Evolutionary conservation across 2,797 vertebrate genomes (phyloP).

Genomic region (Falco naumanni): DNA sequence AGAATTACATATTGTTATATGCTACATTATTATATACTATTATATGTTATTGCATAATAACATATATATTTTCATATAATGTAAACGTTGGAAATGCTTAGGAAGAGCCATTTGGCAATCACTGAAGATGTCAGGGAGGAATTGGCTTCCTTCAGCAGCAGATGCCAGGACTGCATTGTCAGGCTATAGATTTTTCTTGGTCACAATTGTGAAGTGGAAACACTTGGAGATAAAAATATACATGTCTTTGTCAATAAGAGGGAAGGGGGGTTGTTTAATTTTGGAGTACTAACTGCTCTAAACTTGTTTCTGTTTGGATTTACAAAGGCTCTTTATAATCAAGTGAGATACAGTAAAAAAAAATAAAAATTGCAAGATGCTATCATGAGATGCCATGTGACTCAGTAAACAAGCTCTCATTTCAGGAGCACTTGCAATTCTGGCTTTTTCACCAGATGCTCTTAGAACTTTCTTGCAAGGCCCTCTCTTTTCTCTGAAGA

Average conservation of each 20-base stretch:
- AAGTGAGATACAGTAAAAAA: not conserved
- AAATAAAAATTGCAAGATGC: not conserved
- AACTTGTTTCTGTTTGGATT: not conserved
- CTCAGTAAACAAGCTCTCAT: not conserved
- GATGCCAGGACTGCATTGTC: not conserved
- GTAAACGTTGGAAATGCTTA: not conserved
- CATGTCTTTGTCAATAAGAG: not conserved
- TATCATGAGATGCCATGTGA: not conserved
- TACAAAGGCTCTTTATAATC: not conserved
- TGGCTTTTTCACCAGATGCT: not conserved
- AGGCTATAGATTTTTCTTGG: not conserved
- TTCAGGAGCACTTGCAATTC: not conserved
- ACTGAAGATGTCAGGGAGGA: not conserved
- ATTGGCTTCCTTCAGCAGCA: not conserved
- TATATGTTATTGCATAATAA: not conserved
- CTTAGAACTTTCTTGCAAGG: not conserved
- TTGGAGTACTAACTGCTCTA: not conserved
- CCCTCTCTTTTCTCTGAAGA: not conserved
- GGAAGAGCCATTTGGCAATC: not conserved
- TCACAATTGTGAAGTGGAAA: not conserved
- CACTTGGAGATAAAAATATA: conserved; percentile 22
- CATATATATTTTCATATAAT: not conserved
- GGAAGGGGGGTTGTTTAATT: not conserved
- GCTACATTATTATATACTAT: not conserved
- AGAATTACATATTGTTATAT: not conserved